Conservation (phyloP, 2,113 vertebrate species). For the Prochilodus magdalenae region DNA sequence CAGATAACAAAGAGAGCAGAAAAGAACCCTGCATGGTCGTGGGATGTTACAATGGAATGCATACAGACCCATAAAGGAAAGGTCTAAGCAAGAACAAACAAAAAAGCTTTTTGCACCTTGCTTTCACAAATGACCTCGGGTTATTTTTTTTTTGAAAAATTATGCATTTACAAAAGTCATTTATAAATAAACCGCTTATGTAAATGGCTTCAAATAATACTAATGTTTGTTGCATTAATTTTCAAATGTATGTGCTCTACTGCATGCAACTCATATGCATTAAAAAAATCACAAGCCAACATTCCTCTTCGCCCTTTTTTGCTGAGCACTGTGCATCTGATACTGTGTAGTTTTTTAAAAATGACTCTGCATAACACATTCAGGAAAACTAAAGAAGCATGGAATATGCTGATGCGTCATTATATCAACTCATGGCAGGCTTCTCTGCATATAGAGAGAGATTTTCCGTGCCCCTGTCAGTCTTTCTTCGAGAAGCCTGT, state of each 20-base stretch:
- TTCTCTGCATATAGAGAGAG: slow-evolving; percentile 4
- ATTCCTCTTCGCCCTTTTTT: neutral
- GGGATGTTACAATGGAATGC: slow-evolving; percentile 22
- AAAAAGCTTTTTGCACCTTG: neutral
- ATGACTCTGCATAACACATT: slow-evolving; percentile 2
- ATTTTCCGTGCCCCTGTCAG: slow-evolving; percentile 27
- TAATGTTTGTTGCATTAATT: neutral
- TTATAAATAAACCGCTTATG: neutral
- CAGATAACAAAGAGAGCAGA: slow-evolving; percentile 21
- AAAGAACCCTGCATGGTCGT: neutral
- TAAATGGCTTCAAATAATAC: slow-evolving; percentile 17
- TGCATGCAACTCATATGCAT: neutral
- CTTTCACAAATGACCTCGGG: neutral
- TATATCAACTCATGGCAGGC: slow-evolving; percentile 10
- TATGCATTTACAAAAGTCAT: neutral
- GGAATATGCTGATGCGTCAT: neutral
- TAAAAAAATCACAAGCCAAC: neutral
- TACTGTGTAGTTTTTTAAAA: neutral
- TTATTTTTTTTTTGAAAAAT: neutral
- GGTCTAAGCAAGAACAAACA: slow-evolving; percentile 6
- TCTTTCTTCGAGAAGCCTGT: slow-evolving; percentile 19
- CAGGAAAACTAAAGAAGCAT: slow-evolving; percentile 8
- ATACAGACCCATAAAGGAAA: neutral
- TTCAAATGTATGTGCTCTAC: neutral
- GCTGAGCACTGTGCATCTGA: neutral